Base-by-base conservation (phyloP, 2,888 invertebrate species). In the Acanthosepion esculentum region DNA sequence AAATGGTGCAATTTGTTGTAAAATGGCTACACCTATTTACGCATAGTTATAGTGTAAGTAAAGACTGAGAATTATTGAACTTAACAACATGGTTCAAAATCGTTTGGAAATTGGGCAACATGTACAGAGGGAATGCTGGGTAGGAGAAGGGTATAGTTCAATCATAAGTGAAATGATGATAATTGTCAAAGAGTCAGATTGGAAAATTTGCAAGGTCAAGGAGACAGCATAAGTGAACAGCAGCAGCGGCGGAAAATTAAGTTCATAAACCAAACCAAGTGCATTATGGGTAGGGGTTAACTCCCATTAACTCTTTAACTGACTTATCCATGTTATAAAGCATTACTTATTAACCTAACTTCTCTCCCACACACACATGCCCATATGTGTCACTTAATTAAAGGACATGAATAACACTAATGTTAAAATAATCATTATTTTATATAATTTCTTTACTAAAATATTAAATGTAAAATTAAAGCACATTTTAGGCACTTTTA, bases 31-130 rank as follows among this genome's bases (percentile, higher is more conserved):
- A 78, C 78, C 78, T 78, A 78, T 78, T 78, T 78, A 33, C 15
- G 78, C 78, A 78, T 78, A 78, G 78, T 78, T 78, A 78, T 78
- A n/a, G 78, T 10, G 78, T n/a, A 78, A 78, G 78, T 33, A 78
- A 78, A n/a, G 33, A 78, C n/a, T 23, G 10, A 78, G 78, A 78
- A 78, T 78, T 78, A 78, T 78, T 78, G n/a, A 78, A 78, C 78
- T 78, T 78, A 78, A 78, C 78, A 78, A 78, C 78, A 78, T 78
- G 78, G 78, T 78, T 78, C 78, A 78, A 78, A n/a, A 33, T n/a
- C 15, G 33, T 78, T 78, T 33, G 15, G 78, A 15, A 78, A 78
- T 78, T 78, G 78, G 12, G n/a, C n/a, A 78, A 78, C n/a, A 33
- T 15, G 8, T n/a, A 33, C 12, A 78, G 78, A 78, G 4, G 78